These are phyloP conservation scores for Augiades crinisus DNA, from an alignment of 2,888 invertebrate species.

Conservation along the genomic window DNA sequence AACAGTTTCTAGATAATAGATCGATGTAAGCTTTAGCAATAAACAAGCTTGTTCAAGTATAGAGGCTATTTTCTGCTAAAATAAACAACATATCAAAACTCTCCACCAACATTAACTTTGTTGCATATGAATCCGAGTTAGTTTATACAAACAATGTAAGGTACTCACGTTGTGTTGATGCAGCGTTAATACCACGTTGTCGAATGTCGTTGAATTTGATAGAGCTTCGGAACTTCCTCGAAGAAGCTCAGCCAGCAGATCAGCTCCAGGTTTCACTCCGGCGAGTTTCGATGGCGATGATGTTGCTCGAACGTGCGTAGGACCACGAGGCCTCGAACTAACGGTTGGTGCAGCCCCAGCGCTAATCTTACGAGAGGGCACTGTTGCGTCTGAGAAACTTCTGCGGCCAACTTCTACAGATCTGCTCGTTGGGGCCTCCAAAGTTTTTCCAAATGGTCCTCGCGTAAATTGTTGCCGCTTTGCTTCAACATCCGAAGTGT, in stretches of 20 bases:
- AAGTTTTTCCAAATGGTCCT: slow-evolving; percentile 82
- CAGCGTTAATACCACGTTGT: slow-evolving; percentile 74
- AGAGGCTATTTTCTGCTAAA: slow-evolving; percentile 58
- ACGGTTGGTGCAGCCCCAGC: slow-evolving; percentile 74
- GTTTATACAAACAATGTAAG: slow-evolving; percentile 36
- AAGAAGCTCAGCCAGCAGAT: slow-evolving; percentile 88
- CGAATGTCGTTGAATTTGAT: slow-evolving; percentile 80
- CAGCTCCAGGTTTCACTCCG: slow-evolving; percentile 77
- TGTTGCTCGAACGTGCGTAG: slow-evolving; percentile 87
- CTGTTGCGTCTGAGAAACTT: slow-evolving; percentile 71
- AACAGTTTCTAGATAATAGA: slow-evolving; percentile 51
- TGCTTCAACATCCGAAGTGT: slow-evolving; percentile 74
- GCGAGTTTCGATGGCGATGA: slow-evolving; percentile 90
- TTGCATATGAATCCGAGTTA: slow-evolving; percentile 52
- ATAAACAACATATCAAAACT: slow-evolving; percentile 62
- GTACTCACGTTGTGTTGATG: slow-evolving; percentile 78
- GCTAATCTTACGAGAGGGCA: slow-evolving; percentile 82
- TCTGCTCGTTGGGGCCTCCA: slow-evolving; percentile 71
- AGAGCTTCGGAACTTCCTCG: slow-evolving; percentile 90
- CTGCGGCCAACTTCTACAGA: slow-evolving; percentile 80
- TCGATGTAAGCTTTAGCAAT: slow-evolving; percentile 59
- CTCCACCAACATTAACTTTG: slow-evolving; percentile 49
- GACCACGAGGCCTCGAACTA: slow-evolving; percentile 67
- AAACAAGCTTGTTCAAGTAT: slow-evolving; percentile 42
- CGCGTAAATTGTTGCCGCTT: slow-evolving; percentile 81